Percentiles rank a stretch among this genome's conserved stretches.
Conservation (phyloP, 2,113 vertebrate species). For the Dissostichus mawsoni region DNA sequence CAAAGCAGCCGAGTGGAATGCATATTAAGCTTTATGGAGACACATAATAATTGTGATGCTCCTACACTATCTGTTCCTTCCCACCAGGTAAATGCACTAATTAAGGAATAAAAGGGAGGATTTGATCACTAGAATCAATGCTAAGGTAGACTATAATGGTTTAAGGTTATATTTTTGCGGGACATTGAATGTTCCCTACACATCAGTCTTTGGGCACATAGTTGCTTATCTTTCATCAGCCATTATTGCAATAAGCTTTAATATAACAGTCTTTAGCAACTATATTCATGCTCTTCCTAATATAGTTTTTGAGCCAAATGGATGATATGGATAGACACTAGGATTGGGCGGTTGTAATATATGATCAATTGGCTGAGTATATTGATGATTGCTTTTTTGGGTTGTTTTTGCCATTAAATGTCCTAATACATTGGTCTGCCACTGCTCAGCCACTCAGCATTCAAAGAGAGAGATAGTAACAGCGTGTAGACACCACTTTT, state of each 20-base stretch:
- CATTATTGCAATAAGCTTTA: not conserved
- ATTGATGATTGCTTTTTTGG: too few relatives aligned
- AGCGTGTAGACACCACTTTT: too few relatives aligned
- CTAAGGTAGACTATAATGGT: not conserved
- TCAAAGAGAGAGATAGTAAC: too few relatives aligned
- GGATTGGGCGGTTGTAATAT: too few relatives aligned
- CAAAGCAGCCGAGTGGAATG: slow-evolving; percentile 45
- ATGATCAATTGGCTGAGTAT: too few relatives aligned
- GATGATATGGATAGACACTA: not conserved
- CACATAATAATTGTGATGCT: slow-evolving; percentile 37
- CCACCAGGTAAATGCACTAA: slow-evolving; percentile 16
- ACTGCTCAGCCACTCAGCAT: too few relatives aligned
- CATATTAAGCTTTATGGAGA: slow-evolving; percentile 52
- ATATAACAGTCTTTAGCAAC: not conserved
- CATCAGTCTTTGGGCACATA: slow-evolving; percentile 7
- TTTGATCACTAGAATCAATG: slow-evolving; percentile 15
- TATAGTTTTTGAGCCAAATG: not conserved
- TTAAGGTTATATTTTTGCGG: slow-evolving; percentile 1
- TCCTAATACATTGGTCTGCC: too few relatives aligned
- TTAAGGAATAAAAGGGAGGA: not conserved
- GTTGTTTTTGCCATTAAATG: too few relatives aligned
- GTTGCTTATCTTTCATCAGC: slow-evolving; percentile 3
- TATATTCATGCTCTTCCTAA: not conserved
- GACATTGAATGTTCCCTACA: not conserved
- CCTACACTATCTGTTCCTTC: slow-evolving; percentile 24